A percentile compares a stretch with the other conserved stretches of the same genome.
phyloP scores from a whole-genome alignment of 1,140 invertebrate genomes.

The Drosophila trapezifrons region DNA sequence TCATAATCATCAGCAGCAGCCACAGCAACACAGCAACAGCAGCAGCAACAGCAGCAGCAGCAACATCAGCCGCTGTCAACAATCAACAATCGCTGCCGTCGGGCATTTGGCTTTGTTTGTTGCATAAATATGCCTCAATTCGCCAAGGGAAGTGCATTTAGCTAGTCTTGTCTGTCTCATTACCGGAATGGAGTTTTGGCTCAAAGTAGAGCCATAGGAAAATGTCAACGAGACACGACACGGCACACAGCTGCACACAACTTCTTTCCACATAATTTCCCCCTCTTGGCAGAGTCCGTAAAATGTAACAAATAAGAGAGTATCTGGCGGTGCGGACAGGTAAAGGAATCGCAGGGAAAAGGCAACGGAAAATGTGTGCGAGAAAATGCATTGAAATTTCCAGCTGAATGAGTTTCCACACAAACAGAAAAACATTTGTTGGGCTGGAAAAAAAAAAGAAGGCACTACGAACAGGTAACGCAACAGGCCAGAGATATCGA shows the following conservation, averaged over 20 bases:
- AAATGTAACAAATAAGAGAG: conserved; percentile 25
- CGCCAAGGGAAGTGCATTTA: conserved; percentile 19
- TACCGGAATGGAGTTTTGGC: conserved; percentile 29
- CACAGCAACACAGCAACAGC: conserved; percentile 1
- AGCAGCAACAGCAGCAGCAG: neutral
- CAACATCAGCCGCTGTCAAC: conserved; percentile 1
- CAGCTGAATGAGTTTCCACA: conserved; percentile 36
- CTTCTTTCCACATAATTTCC: conserved; percentile 49
- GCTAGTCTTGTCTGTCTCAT: conserved; percentile 45
- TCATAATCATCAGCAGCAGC: conserved; percentile 75
- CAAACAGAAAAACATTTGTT: conserved; percentile 39
- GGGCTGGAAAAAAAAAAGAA: neutral
- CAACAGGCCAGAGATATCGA: conserved; percentile 20
- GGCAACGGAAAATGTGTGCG: conserved; percentile 5
- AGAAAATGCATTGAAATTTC: conserved; percentile 31
- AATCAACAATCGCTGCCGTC: conserved; percentile 35
- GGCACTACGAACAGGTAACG: conserved; percentile 6
- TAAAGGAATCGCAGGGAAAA: conserved; percentile 18
- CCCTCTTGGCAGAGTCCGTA: neutral
- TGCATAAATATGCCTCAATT: conserved; percentile 39
- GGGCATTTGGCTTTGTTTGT: conserved; percentile 64
- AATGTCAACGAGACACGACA: conserved; percentile 30
- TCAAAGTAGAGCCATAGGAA: conserved; percentile 12
- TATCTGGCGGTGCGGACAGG: conserved; percentile 11
- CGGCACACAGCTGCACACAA: conserved; percentile 24